Evolutionary conservation across 2,113 vertebrate genomes (phyloP).

Genomic region (Ia io): DNA sequence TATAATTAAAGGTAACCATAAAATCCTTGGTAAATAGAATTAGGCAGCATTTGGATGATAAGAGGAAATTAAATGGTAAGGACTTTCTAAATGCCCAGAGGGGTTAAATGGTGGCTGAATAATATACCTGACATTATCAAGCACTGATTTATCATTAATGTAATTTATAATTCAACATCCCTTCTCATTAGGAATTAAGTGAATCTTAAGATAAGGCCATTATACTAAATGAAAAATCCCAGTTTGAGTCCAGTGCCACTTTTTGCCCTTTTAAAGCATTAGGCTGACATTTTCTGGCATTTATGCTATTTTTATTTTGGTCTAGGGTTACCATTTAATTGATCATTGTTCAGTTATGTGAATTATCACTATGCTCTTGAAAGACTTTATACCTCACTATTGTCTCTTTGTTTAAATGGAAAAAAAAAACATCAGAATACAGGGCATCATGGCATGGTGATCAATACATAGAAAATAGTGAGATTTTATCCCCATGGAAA

Average conservation of each 20-base stretch:
- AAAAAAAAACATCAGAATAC: background rate
- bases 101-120: background rate
- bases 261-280: constrained; percentile 3
- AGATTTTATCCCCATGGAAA: background rate
- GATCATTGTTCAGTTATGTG: too few species aligned
- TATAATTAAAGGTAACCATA: background rate
- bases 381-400: background rate
- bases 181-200: constrained; percentile 39
- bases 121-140: constrained; percentile 41
- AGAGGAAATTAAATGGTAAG: background rate
- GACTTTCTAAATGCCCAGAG: background rate
- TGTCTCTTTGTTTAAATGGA: background rate
- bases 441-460: background rate
- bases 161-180: constrained; percentile 53
- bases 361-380: background rate
- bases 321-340: background rate
- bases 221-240: constrained; percentile 34
- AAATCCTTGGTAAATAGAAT: constrained; percentile 46
- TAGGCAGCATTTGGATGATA: background rate
- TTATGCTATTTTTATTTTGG: background rate
- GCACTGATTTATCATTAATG: constrained; percentile 5
- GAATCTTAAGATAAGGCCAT: constrained; percentile 24
- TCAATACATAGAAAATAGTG: background rate
- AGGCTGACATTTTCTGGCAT: background rate
- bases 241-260: background rate